phyloP scores from a whole-genome alignment of 2,113 vertebrate species.

The Actinemys pallida region DNA sequence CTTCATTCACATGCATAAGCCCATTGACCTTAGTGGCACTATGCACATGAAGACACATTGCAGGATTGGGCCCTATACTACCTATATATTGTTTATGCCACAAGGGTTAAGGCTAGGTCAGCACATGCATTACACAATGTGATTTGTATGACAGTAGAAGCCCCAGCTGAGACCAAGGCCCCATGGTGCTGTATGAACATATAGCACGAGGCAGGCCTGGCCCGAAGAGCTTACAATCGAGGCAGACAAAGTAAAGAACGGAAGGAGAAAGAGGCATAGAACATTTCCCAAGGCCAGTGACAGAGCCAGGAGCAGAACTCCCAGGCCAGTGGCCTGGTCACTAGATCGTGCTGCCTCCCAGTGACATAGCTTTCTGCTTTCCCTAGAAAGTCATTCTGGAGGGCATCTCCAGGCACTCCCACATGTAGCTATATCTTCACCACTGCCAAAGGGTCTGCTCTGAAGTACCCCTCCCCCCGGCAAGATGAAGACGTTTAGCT shows the following conservation, averaged over 20 bases:
- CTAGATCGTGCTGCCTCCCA: background rate
- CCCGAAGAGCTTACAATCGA: background rate
- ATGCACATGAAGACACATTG: constrained; percentile 36
- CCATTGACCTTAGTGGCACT: constrained; percentile 46
- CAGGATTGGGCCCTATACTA: constrained; percentile 34
- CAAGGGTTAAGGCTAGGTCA: constrained; percentile 21
- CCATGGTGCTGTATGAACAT: background rate
- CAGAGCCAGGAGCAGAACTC: background rate
- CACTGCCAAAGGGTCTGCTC: background rate
- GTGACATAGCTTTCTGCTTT: background rate
- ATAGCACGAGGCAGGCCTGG: background rate
- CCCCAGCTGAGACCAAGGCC: background rate
- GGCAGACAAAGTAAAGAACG: background rate
- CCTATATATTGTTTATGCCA: constrained; percentile 12
- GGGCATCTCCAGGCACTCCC: background rate
- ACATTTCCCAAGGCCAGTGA: background rate
- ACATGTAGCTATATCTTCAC: background rate
- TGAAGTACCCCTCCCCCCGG: background rate
- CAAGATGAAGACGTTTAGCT: background rate
- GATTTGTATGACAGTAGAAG: background rate
- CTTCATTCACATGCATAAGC: constrained; percentile 37
- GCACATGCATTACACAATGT: constrained; percentile 44
- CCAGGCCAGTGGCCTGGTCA: background rate
- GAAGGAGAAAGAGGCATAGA: background rate
- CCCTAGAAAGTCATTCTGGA: background rate